Percentiles rank a stretch among this genome's conserved stretches.
Conservation (phyloP, 2,113 vertebrate genomes). For the Lethenteron camtschaticum region DNA sequence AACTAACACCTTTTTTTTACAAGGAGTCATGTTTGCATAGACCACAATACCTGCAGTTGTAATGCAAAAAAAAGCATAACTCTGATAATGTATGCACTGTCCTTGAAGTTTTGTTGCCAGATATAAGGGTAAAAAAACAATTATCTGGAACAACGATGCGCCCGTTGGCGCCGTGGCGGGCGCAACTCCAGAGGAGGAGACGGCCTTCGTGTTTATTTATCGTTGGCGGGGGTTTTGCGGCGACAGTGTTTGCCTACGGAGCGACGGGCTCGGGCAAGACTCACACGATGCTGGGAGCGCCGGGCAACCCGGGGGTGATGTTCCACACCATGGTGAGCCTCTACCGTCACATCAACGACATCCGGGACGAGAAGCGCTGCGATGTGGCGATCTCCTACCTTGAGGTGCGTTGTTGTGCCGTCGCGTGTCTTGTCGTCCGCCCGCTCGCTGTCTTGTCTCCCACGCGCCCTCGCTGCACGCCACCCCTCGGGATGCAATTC, state of each 20-base stretch:
- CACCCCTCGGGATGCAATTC: too few relatives aligned
- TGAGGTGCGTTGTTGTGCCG: slow-evolving; percentile 17
- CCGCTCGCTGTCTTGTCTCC: too few relatives aligned
- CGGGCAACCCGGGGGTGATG: slow-evolving; percentile 24
- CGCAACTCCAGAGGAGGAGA: not conserved
- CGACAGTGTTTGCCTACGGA: slow-evolving; percentile 25
- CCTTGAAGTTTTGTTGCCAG: too few relatives aligned
- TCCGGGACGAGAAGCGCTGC: slow-evolving; percentile 17
- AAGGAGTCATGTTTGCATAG: too few relatives aligned
- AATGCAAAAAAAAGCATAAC: too few relatives aligned
- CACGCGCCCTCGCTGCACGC: too few relatives aligned
- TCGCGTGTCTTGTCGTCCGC: too few relatives aligned
- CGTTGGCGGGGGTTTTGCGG: not conserved
- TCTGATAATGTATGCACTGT: too few relatives aligned
- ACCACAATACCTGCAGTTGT: too few relatives aligned
- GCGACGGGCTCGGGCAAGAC: slow-evolving; percentile 27
- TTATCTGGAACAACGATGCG: not conserved
- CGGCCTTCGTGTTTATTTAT: not conserved
- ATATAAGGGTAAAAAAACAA: too few relatives aligned
- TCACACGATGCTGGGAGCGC: slow-evolving; percentile 28
- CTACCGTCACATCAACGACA: slow-evolving; percentile 21
- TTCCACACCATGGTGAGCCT: slow-evolving; percentile 26
- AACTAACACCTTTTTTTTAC: too few relatives aligned
- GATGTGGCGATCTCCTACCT: slow-evolving; percentile 29
- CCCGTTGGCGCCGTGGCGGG: not conserved